A percentile compares a stretch with the other conserved stretches of the same genome.
Evolutionary conservation across 1,140 invertebrate genomes (phyloP).

Genomic region (Pseudomyrmex sp.): DNA sequence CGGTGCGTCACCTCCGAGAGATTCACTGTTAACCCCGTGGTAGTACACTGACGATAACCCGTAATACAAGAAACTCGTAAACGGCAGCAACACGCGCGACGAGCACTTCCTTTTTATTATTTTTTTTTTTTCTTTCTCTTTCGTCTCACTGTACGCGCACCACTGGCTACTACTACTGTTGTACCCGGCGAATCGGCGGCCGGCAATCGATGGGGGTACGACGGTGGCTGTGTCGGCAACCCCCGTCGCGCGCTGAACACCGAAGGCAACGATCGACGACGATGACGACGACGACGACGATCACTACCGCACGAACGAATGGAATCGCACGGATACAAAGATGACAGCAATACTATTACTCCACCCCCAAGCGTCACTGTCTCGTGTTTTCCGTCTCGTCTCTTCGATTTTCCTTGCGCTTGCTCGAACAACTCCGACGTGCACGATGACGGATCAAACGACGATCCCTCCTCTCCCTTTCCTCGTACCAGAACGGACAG

Average conservation of each 20-base stretch:
- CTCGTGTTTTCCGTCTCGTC: constrained; percentile 24
- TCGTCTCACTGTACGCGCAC: constrained; percentile 51
- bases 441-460: neutral
- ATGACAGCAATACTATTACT: constrained; percentile 56
- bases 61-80: constrained; percentile 12
- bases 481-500: constrained; percentile 24
- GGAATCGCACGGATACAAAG: constrained; percentile 30
- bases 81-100: constrained; percentile 5
- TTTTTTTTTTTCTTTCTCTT: constrained; percentile 26
- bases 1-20: constrained; percentile 80
- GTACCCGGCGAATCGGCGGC: constrained; percentile 45
- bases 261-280: constrained; percentile 13
- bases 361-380: constrained; percentile 58
- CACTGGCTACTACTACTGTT: constrained; percentile 30
- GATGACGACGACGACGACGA: constrained; percentile 37
- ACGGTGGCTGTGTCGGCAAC: constrained; percentile 60
- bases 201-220: constrained; percentile 49
- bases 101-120: constrained; percentile 52
- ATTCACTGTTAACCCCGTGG: constrained; percentile 81
- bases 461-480: constrained; percentile 26
- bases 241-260: constrained; percentile 37
- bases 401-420: neutral
- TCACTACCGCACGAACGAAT: constrained; percentile 35
- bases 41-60: constrained; percentile 52
- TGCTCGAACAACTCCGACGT: neutral